Evolutionary conservation across 2,113 vertebrate species (phyloP), one percentile per base, ranked within the genome.

Genomic region (Pituophis catenifer): DNA sequence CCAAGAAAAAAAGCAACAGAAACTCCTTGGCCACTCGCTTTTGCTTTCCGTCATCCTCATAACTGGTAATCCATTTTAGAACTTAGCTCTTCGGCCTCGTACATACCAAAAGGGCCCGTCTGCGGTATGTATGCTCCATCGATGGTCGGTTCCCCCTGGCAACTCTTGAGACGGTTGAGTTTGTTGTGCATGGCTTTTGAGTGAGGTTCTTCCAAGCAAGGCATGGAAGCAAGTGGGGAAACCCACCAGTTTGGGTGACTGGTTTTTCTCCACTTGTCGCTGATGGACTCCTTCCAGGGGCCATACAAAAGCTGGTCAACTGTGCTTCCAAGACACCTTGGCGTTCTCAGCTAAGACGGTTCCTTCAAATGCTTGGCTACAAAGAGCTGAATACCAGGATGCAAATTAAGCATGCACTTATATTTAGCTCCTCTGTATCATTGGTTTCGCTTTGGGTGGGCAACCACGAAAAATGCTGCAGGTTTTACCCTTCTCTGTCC

Each of bases 41-140:
- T 98, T 97, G 98, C 98, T 98, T 98, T 26, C 29, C 95, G 96
- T 97, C 97, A 96, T 97, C 96, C 96, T 97, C 97, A 92, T 92
- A 93, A 97, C 93, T 5, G 95, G 97, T 95, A 95, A 91, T 96
- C 96, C 97, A 93, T 92, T 92, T 96, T 11, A 52, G 96, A 97
- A 97, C 97, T 91, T 92, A 89, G 95, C 95, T 94, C 93, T 96
- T 90, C 10, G 17, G 96, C 97, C 91, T 38, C 8, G 95, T 95
- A 93, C 95, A 88, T 95, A 57, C 94, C 95, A 90, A 94, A 54
- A 65, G 94, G 90, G 70, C 10, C 75, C 1, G 65, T 58, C 75
- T 33, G 81, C 93, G 19, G 95, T 86, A 92, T 96, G 95, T 90
- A 90, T 89, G 48, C 93, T 91, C 33, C 24, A 70, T 62, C 94